Conservation (phyloP, 2,888 invertebrate genomes). For the Idaea aversata region DNA sequence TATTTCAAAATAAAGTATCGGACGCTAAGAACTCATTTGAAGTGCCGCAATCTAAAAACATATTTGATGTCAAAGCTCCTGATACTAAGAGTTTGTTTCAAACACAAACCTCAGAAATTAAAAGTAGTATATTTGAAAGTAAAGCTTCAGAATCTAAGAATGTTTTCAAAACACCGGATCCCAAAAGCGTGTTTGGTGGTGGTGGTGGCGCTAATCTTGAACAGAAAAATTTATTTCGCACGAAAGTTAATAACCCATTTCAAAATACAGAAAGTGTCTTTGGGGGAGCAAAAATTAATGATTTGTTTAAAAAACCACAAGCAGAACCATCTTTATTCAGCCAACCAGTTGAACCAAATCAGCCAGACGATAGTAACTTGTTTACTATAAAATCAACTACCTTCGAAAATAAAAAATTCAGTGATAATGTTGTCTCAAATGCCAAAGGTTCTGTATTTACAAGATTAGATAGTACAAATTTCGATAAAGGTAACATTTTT, state of each 20-base stretch:
- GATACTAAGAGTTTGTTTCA: constrained; percentile 26
- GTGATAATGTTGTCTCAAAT: constrained; percentile 27
- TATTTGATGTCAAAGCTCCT: constrained; percentile 7
- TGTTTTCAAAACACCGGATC: not conserved
- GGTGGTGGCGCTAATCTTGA: not conserved
- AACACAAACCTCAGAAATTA: constrained; percentile 12
- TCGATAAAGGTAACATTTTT: constrained; percentile 49
- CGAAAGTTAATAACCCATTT: constrained; percentile 30
- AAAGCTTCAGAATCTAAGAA: constrained; percentile 17
- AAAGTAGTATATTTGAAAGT: constrained; percentile 5
- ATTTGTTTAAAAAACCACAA: constrained; percentile 31
- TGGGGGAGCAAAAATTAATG: constrained; percentile 24
- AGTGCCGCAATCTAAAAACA: constrained; percentile 3
- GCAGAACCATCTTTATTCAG: constrained; percentile 29
- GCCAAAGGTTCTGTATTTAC: constrained; percentile 34
- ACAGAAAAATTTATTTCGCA: constrained; percentile 32
- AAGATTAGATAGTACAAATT: constrained; percentile 39
- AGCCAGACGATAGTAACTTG: constrained; percentile 24
- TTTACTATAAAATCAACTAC: constrained; percentile 24
- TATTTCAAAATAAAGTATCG: constrained; percentile 10
- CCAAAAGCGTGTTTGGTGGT: not conserved
- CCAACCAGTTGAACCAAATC: constrained; percentile 25
- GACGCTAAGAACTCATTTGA: constrained; percentile 6
- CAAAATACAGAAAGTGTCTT: constrained; percentile 35
- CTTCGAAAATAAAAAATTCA: constrained; percentile 14